A percentile compares a stretch with the other conserved stretches of the same genome.
phyloP scores from a whole-genome alignment of 2,113 vertebrate genomes.

The Thinocorus orbignyianus region DNA sequence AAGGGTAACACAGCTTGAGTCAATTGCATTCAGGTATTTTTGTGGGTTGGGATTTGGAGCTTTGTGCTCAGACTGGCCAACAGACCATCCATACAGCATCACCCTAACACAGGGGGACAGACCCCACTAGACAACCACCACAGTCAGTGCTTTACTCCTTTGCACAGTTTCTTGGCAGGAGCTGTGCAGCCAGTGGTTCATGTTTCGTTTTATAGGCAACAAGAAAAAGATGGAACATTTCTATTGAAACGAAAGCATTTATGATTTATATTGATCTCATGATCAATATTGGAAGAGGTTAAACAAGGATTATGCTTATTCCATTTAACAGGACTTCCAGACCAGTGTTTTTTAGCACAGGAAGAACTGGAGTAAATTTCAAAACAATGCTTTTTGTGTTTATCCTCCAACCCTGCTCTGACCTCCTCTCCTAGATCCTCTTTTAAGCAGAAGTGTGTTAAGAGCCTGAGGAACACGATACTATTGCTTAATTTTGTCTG shows the following conservation, averaged over 20 bases:
- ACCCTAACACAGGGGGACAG: background rate
- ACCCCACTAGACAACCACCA: background rate
- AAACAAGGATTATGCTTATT: background rate
- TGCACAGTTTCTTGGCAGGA: background rate
- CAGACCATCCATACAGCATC: background rate
- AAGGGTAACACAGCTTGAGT: conserved; percentile 9
- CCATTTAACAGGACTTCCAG: background rate
- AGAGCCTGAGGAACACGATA: background rate
- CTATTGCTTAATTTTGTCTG: conserved; percentile 17
- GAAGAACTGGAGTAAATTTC: background rate
- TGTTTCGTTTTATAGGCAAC: background rate
- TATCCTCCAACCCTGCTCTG: background rate
- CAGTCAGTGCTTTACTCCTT: background rate
- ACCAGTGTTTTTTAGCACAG: background rate
- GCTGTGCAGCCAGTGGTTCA: background rate
- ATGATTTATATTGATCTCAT: background rate
- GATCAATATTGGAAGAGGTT: background rate
- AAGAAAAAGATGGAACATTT: background rate
- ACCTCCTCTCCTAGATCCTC: background rate
- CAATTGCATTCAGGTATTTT: background rate
- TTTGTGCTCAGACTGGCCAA: background rate
- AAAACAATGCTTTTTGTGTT: background rate
- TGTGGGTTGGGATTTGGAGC: background rate
- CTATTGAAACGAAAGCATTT: background rate
- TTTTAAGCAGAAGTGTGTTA: background rate